Base-by-base conservation (phyloP, 2,888 invertebrate species). In the Drosophila diplacantha region DNA sequence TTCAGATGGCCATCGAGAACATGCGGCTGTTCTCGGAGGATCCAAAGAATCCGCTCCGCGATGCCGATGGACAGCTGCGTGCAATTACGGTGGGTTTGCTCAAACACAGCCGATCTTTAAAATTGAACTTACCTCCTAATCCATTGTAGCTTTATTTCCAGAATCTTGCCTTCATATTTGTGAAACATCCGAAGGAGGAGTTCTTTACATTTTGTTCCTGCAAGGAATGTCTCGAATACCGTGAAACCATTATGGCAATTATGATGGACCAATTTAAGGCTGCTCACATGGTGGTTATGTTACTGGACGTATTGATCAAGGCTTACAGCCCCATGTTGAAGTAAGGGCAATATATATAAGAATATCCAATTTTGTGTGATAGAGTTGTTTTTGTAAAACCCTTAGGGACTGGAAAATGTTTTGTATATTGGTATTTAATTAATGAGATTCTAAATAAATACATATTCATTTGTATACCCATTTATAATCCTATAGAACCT, bases 221-320 rank as follows among this genome's bases (percentile, higher is more conserved):
- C 70, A 83, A 84, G 69, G 81, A 85, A 69, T 88, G 88, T 74
- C 75, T 88, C 71, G 84, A 86, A 73, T 88, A 87, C 76, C 86
- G 88, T 37, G 87, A 88, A 78, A 81, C 86, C 52, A 85, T 88
- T 49, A 81, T 88, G 62, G 84, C 85, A 53, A 77, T 88, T 46
- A 86, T 88, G 84, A 85, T 86, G 73, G 88, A 88, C 71, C 87
- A 87, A 71, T 85, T 87, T 70, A 87, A 86, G 71, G 86, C 87
- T 67, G 85, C 87, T 41, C 85, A 86, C 72, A 86, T 87, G 81
- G 87, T 87, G 50, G 85, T 87, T 32, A 85, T 87, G 85, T 69
- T 88, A 35, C 79, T 87, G 38, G 84, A 85, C 65, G 86, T 85
- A 24, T 77, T 87, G 14, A 85, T 83, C 53, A 87, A 87, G 66